These are phyloP conservation scores for Taenioides sp. DNA, from an alignment of 2,797 vertebrate genomes.

Conservation along the genomic window DNA sequence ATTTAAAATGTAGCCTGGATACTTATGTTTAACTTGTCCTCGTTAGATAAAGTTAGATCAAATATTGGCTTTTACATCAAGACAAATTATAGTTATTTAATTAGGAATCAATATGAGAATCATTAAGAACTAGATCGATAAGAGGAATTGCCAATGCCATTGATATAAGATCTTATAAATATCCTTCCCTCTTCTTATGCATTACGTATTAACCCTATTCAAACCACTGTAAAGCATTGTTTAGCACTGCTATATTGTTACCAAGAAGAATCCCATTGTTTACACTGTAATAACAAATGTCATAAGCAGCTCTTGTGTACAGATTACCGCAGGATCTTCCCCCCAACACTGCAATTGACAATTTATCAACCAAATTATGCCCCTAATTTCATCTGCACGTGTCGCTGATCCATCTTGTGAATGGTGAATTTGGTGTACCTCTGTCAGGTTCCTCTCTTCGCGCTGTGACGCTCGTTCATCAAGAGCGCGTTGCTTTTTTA, in stretches of 20 bases:
- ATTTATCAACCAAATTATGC: conserved; percentile 64
- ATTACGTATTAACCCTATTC: neutral
- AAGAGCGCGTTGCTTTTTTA: conserved; percentile 61
- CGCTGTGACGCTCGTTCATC: conserved; percentile 66
- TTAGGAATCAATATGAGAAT: too few relatives aligned
- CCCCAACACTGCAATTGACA: conserved; percentile 32
- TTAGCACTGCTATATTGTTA: neutral
- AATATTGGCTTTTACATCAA: too few relatives aligned
- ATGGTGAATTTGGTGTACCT: conserved; percentile 18
- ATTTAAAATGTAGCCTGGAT: too few relatives aligned
- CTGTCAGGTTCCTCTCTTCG: conserved; percentile 41
- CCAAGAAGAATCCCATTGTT: neutral
- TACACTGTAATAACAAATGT: conserved; percentile 1
- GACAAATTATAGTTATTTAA: too few relatives aligned
- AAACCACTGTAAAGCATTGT: neutral
- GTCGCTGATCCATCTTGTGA: conserved; percentile 58
- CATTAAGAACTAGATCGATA: too few relatives aligned
- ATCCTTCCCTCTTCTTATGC: too few relatives aligned
- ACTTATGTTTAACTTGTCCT: too few relatives aligned
- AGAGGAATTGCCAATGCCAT: too few relatives aligned
- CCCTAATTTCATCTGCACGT: conserved; percentile 57
- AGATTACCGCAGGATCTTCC: conserved; percentile 41
- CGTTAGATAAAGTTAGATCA: too few relatives aligned
- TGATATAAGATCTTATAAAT: too few relatives aligned
- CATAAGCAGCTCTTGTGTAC: neutral